Percentiles rank a stretch among this genome's conserved stretches.
Evolutionary conservation across 2,113 vertebrate genomes (phyloP).

Genomic region (Austrofundulus limnaeus): DNA sequence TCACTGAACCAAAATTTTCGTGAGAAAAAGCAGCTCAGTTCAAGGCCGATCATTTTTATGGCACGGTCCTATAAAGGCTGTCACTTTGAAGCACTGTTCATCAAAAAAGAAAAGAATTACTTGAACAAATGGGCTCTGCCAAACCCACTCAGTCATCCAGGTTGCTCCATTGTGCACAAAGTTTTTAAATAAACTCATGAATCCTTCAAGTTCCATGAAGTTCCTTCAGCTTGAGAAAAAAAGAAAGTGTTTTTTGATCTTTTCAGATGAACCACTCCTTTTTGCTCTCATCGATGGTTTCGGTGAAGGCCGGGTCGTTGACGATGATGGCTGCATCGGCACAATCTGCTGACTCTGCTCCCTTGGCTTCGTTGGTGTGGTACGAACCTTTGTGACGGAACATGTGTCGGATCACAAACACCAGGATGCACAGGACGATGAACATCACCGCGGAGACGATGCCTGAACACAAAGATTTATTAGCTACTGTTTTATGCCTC

Average conservation of each 20-base stretch:
- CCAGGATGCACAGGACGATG: slow-evolving; percentile 90
- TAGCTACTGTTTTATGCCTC: background rate
- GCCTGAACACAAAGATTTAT: slow-evolving; percentile 69
- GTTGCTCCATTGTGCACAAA: slow-evolving; percentile 27
- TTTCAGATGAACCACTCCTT: slow-evolving; percentile 97
- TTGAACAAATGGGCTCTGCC: background rate
- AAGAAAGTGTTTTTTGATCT: slow-evolving; percentile 55
- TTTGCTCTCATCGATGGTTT: slow-evolving; percentile 98
- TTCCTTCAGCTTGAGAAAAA: slow-evolving; percentile 39
- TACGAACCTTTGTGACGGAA: slow-evolving; percentile 98
- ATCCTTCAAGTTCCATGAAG: slow-evolving; percentile 17
- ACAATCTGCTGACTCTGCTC: slow-evolving; percentile 92
- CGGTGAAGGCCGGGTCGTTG: slow-evolving; percentile 98
- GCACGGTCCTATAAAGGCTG: background rate
- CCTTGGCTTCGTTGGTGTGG: slow-evolving; percentile 97
- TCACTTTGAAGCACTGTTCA: background rate
- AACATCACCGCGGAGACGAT: slow-evolving; percentile 95
- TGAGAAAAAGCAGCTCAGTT: background rate
- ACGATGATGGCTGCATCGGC: slow-evolving; percentile 96
- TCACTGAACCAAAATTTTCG: background rate
- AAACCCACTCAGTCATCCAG: slow-evolving; percentile 6
- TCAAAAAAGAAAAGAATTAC: background rate
- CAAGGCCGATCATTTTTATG: background rate
- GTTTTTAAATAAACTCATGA: slow-evolving; percentile 30
- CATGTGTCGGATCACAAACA: slow-evolving; percentile 94